These are phyloP conservation scores for Globodera rostochiensis DNA, from an alignment of 1,140 invertebrate species.

Conservation along the genomic window DNA sequence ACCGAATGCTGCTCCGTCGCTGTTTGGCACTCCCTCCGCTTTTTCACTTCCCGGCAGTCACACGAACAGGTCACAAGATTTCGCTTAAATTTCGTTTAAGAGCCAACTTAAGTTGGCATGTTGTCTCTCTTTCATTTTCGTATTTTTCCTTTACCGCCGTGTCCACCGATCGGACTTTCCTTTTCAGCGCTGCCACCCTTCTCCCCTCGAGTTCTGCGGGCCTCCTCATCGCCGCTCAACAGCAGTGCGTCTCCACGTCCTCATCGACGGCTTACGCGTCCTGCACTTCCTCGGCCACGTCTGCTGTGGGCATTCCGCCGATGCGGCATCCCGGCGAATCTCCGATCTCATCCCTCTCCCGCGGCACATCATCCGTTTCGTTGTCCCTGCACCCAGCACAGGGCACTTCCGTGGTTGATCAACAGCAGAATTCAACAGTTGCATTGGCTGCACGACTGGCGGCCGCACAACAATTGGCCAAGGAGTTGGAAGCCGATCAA, in stretches of 20 bases:
- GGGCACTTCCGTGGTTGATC: slow-evolving; percentile 6
- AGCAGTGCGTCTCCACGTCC: slow-evolving; percentile 1
- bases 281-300: slow-evolving; percentile 15
- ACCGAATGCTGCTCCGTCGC: neutral
- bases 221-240: slow-evolving; percentile 25
- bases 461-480: slow-evolving; percentile 4
- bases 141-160: no score
- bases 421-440: neutral
- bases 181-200: neutral
- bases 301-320: neutral
- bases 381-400: neutral
- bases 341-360: slow-evolving; percentile 16
- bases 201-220: slow-evolving; percentile 4
- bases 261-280: slow-evolving; percentile 22
- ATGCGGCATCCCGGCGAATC: neutral
- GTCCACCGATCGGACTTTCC: neutral
- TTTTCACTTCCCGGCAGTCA: slow-evolving; percentile 20
- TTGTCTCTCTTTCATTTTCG: no score
- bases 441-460: neutral
- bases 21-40: slow-evolving; percentile 29
- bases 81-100: no score
- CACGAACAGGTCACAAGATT: neutral
- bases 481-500: neutral
- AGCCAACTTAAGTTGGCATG: no score
- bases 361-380: slow-evolving; percentile 16